A percentile compares a stretch with the other conserved stretches of the same genome.
Evolutionary conservation across 2,113 vertebrate species (phyloP).

Genomic region (Rhinoderma darwinii): DNA sequence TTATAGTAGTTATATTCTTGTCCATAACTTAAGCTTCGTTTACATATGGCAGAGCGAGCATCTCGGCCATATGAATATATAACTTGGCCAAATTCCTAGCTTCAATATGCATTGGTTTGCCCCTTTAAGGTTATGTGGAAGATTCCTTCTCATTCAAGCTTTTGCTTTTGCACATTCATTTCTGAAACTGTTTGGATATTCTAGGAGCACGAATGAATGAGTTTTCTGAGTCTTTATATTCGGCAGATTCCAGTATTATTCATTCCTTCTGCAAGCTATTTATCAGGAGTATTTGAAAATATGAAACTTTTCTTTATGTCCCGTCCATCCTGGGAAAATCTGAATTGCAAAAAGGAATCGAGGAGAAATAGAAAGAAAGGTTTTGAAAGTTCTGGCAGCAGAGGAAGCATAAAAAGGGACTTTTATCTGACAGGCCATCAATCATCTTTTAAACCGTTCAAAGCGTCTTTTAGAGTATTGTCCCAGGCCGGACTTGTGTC

Average conservation of each 20-base stretch:
- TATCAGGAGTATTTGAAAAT: slow-evolving; percentile 21
- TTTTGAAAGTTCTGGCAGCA: slow-evolving; percentile 31
- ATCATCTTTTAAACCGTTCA: slow-evolving; percentile 27
- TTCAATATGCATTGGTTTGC: not conserved
- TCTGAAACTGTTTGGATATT: not conserved
- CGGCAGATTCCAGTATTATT: not conserved
- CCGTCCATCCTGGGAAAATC: slow-evolving; percentile 36
- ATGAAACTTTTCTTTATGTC: slow-evolving; percentile 14
- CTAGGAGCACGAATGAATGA: not conserved
- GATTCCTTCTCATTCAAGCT: not conserved
- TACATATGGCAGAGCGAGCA: too few relatives aligned
- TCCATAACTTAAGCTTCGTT: too few relatives aligned
- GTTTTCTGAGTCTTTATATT: not conserved
- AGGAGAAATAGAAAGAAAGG: not conserved
- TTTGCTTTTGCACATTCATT: not conserved
- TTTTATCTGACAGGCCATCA: slow-evolving; percentile 45
- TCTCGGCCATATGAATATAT: too few relatives aligned
- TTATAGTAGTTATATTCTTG: too few relatives aligned
- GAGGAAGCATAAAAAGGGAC: slow-evolving; percentile 17
- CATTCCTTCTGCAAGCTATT: slow-evolving; percentile 6
- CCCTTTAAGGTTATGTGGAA: not conserved
- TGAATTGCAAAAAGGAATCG: slow-evolving; percentile 35
- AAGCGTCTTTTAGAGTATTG: slow-evolving; percentile 1
- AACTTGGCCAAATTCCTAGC: too few relatives aligned
- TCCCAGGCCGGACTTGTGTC: slow-evolving; percentile 14